Base-by-base conservation (phyloP, 1,140 invertebrate species). In the Varroa destructor region DNA sequence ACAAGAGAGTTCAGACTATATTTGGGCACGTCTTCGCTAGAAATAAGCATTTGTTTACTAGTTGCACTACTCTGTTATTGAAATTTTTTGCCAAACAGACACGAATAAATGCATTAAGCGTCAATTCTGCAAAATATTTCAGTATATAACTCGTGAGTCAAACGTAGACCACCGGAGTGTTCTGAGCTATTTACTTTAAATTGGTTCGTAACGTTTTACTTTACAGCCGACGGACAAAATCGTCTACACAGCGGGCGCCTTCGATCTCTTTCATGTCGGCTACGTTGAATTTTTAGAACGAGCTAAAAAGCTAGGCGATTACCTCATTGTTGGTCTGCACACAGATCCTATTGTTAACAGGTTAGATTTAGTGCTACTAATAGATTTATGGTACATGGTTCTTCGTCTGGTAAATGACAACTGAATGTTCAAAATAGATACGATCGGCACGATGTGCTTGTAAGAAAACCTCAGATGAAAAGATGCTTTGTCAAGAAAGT, bases 251-350 rank as follows among this genome's bases (percentile, higher is more conserved):
- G 93, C 91, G 57, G 97, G 97, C 56, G 94, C 95, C 1, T 99
- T 97, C 81, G 97, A 99, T 84, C 83, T 99, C 10, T 98, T 99
- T 80, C 96, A 99, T 82, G 90, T 98, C 71, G 97, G 96, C 0
- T 94, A 97, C 80, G 82, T 99, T 73, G 93, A 95, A 78, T 99
- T 99, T 80, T 80, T 99, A 70, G 90, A 97, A 78, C 87, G 89
- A 75, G 93, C 92, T 0, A 85, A 87, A 76, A 76, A 79, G 57
- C 81, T 88, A 75, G 96, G 95, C 4, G 93, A 99, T 81, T 99
- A 95, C 81, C 81, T 99, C 0, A 99, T 99, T 78, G 95, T 99
- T 56, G 97, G 97, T 4, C 83, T 99, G 10, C 95, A 99, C 79
- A 93, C 93, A 12, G 96, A 99, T 83, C 89, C 91, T 10, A 89